A percentile compares a stretch with the other conserved stretches of the same genome.
These are phyloP conservation scores for Nomada flava DNA, from an alignment of 2,888 invertebrate species.

Conservation along the genomic window DNA sequence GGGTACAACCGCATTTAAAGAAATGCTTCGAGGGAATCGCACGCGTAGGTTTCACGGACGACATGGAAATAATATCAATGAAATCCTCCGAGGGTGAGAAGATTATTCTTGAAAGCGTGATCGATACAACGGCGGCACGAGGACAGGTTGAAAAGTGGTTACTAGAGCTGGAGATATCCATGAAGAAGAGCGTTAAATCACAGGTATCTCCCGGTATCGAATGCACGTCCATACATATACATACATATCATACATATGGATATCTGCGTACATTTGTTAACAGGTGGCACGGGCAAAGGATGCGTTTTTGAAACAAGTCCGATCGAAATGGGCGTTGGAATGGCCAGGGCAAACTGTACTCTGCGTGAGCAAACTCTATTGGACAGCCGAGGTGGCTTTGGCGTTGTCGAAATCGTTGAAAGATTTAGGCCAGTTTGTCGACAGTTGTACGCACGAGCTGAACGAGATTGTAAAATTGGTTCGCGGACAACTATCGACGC, in stretches of 20 bases:
- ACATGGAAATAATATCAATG: conserved; percentile 86
- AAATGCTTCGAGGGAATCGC: conserved; percentile 88
- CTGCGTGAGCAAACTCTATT: conserved; percentile 92
- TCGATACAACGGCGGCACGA: conserved; percentile 85
- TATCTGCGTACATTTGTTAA: not conserved
- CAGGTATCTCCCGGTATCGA: conserved; percentile 69
- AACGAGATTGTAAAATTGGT: conserved; percentile 93
- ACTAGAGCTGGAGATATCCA: conserved; percentile 78
- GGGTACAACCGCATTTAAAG: conserved; percentile 87
- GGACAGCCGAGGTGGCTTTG: conserved; percentile 95
- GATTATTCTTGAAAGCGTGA: conserved; percentile 84
- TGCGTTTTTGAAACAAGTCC: conserved; percentile 81
- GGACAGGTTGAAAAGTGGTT: conserved; percentile 85
- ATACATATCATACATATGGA: too few relatives aligned
- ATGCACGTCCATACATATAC: too few relatives aligned
- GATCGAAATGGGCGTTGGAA: conserved; percentile 86
- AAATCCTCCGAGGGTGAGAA: conserved; percentile 86
- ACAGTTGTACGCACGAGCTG: conserved; percentile 91
- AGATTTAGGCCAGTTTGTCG: conserved; percentile 86
- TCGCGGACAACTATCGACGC: conserved; percentile 92
- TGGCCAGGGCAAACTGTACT: conserved; percentile 89
- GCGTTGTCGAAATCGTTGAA: conserved; percentile 87
- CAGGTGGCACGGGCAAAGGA: conserved; percentile 84
- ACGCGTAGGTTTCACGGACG: conserved; percentile 85
- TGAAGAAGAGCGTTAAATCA: conserved; percentile 85